A percentile compares a stretch with the other conserved stretches of the same genome.
Evolutionary conservation across 2,113 vertebrate species (phyloP).

Genomic region (Zingel zingel): DNA sequence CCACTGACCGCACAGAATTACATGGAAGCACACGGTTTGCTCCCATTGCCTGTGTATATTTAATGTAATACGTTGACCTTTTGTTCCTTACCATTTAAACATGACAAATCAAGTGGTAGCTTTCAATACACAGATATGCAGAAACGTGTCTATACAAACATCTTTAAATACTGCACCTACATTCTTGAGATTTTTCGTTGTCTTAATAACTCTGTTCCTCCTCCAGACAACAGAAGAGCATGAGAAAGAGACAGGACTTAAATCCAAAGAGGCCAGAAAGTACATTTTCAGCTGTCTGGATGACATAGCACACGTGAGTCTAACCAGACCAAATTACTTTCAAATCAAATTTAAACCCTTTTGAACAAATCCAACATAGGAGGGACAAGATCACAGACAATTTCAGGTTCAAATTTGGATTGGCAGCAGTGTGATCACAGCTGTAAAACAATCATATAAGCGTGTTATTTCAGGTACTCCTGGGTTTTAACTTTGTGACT

Average conservation of each 20-base stretch:
- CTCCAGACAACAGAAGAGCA: conserved; percentile 94
- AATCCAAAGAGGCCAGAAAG: conserved; percentile 99
- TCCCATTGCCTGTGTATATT: background rate
- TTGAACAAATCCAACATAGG: background rate
- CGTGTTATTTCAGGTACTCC: background rate
- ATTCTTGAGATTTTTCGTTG: background rate
- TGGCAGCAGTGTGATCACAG: background rate
- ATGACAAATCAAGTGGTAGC: background rate
- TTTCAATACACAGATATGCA: background rate
- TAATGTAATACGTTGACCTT: conserved; percentile 6
- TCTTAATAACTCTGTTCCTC: conserved; percentile 8
- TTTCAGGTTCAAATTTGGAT: background rate
- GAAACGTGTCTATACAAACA: background rate
- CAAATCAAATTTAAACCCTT: no score
- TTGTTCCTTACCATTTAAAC: conserved; percentile 29
- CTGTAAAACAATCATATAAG: background rate
- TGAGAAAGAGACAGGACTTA: conserved; percentile 96
- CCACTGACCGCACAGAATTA: background rate
- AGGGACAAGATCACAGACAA: background rate
- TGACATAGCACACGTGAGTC: conserved; percentile 96
- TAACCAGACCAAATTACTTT: no score
- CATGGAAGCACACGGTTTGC: background rate
- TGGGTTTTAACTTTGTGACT: background rate
- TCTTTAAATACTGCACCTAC: background rate
- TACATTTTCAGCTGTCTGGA: conserved; percentile 98